These are phyloP conservation scores for Carettochelys insculpta DNA, from an alignment of 2,113 vertebrate species.

Conservation along the genomic window DNA sequence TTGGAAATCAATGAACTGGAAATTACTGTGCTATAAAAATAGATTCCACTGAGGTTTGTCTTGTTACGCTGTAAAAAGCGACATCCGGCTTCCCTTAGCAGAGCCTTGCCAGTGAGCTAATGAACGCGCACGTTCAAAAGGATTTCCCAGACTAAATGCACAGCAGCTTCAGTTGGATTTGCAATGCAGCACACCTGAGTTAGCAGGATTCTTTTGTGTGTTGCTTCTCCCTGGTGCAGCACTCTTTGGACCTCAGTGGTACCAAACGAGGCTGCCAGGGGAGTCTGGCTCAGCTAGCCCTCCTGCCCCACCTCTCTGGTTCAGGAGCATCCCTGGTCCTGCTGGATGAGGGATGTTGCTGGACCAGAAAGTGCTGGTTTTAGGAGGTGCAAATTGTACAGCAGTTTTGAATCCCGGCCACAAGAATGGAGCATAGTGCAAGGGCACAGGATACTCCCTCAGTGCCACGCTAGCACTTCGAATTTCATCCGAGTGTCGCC, in stretches of 20 bases:
- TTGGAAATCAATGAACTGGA: not conserved
- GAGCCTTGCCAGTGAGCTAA: not conserved
- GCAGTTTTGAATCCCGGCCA: not conserved
- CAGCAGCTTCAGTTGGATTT: not conserved
- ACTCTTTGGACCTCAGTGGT: too few species aligned
- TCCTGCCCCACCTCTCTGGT: too few species aligned
- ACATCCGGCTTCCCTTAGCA: not conserved
- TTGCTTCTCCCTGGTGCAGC: too few species aligned
- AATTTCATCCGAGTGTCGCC: not conserved
- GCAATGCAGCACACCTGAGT: not conserved
- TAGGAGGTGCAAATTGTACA: too few species aligned
- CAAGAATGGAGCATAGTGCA: not conserved
- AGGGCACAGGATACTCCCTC: not conserved
- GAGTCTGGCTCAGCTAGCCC: too few species aligned
- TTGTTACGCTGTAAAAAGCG: not conserved
- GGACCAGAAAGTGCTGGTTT: too few species aligned
- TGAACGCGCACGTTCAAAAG: accelerated
- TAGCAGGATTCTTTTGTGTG: not conserved
- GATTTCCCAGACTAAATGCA: not conserved
- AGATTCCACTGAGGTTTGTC: not conserved
- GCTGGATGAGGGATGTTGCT: too few species aligned
- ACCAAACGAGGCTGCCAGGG: too few species aligned
- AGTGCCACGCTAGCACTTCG: not conserved
- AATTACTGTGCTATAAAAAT: not conserved
- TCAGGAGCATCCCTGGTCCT: too few species aligned